A percentile compares a stretch with the other conserved stretches of the same genome.
phyloP scores from a whole-genome alignment of 2,113 vertebrate genomes.

The Hoplias malabaricus region DNA sequence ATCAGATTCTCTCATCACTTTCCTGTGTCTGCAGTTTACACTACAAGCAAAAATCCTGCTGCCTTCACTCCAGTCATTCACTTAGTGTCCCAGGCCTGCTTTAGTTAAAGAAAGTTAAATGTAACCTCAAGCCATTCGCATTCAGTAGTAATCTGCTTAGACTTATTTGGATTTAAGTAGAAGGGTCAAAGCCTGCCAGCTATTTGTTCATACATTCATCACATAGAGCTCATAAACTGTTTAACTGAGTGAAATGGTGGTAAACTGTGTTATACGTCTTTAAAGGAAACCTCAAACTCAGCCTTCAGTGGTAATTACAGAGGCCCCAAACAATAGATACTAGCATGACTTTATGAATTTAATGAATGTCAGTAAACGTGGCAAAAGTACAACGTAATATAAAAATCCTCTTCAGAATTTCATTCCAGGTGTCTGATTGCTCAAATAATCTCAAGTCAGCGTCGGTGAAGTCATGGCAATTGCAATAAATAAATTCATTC shows the following conservation, averaged over 20 bases:
- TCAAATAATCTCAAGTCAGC: too few species aligned
- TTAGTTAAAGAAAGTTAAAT: background rate
- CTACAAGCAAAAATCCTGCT: background rate
- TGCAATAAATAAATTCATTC: too few species aligned
- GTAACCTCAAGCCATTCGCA: background rate
- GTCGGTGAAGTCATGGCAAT: too few species aligned
- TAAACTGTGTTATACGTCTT: background rate
- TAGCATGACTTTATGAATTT: background rate
- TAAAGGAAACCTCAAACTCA: slow-evolving; percentile 20
- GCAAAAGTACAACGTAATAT: too few species aligned
- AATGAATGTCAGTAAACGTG: background rate
- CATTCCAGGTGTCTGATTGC: too few species aligned
- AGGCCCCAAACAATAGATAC: background rate
- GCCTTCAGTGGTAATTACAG: background rate
- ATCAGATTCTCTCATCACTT: background rate
- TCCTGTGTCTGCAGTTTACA: background rate
- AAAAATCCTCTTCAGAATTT: too few species aligned
- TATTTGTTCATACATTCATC: background rate
- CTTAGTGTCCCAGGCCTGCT: background rate
- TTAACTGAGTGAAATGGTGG: background rate
- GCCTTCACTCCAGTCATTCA: background rate
- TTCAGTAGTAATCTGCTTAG: background rate
- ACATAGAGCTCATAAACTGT: too few species aligned
- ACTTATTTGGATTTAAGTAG: background rate
- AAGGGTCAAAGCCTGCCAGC: background rate